phyloP scores from a whole-genome alignment of 2,888 invertebrate genomes.

The Arge pagana region DNA sequence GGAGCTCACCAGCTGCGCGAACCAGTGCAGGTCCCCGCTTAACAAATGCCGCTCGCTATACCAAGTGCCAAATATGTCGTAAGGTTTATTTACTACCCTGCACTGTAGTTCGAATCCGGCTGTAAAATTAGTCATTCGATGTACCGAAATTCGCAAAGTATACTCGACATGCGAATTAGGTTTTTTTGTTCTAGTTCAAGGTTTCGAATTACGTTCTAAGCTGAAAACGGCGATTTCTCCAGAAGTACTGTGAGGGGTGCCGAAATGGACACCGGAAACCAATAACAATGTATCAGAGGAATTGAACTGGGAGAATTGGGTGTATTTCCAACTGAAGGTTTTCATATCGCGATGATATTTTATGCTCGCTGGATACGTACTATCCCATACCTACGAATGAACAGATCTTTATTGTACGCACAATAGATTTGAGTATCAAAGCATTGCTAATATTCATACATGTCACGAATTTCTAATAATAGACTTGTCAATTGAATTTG shows the following conservation, averaged over 20 bases:
- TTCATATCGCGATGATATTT: constrained; percentile 79
- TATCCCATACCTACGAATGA: constrained; percentile 71
- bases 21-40: constrained; percentile 81
- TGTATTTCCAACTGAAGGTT: constrained; percentile 81
- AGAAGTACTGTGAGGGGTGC: constrained; percentile 74
- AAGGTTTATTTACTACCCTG: constrained; percentile 80
- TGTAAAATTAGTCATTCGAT: constrained; percentile 50
- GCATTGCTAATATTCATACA: too few relatives aligned
- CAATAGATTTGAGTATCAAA: too few relatives aligned
- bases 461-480: too few relatives aligned
- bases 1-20: constrained; percentile 74
- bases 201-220: constrained; percentile 67
- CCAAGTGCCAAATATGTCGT: constrained; percentile 90
- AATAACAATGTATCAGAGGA: constrained; percentile 77
- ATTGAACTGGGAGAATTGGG: constrained; percentile 86
- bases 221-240: constrained; percentile 89
- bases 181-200: too few relatives aligned
- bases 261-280: constrained; percentile 85
- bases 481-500: too few relatives aligned
- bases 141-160: too few relatives aligned
- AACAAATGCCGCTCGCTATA: constrained; percentile 80
- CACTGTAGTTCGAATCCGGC: constrained; percentile 73
- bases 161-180: not conserved
- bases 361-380: constrained; percentile 71
- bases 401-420: constrained; percentile 19